phyloP scores from a whole-genome alignment of 2,113 vertebrate genomes.

The Embiotoca jacksoni region DNA sequence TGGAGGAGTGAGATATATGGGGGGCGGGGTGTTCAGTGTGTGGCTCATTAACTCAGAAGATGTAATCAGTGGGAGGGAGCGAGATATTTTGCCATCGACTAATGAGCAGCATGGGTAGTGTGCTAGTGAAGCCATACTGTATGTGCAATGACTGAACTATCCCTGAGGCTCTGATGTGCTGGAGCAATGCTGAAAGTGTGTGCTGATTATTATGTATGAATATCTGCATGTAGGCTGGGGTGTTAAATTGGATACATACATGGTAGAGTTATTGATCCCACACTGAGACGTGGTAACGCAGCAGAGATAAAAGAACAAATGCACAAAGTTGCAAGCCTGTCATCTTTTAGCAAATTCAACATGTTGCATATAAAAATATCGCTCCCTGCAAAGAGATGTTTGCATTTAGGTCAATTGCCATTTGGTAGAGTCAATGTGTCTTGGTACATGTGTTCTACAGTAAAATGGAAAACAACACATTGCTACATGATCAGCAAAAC shows the following conservation, averaged over 20 bases:
- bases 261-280: neutral
- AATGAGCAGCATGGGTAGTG: constrained; percentile 54
- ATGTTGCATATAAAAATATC: no score
- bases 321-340: no score
- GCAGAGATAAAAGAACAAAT: neutral
- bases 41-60: constrained; percentile 72
- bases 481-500: no score
- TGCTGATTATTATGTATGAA: neutral
- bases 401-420: no score
- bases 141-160: constrained; percentile 29
- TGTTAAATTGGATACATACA: constrained; percentile 1
- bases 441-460: neutral
- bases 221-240: neutral
- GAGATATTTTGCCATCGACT: constrained; percentile 62
- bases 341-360: no score
- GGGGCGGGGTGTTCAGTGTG: constrained; percentile 51
- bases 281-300: neutral
- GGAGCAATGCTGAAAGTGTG: neutral
- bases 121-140: constrained; percentile 8
- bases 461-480: neutral
- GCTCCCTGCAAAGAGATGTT: no score
- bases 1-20: constrained; percentile 41
- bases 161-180: neutral
- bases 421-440: no score
- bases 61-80: constrained; percentile 67